These are phyloP conservation scores for Austrolebias charrua DNA, from an alignment of 2,797 vertebrate genomes.

Conservation along the genomic window DNA sequence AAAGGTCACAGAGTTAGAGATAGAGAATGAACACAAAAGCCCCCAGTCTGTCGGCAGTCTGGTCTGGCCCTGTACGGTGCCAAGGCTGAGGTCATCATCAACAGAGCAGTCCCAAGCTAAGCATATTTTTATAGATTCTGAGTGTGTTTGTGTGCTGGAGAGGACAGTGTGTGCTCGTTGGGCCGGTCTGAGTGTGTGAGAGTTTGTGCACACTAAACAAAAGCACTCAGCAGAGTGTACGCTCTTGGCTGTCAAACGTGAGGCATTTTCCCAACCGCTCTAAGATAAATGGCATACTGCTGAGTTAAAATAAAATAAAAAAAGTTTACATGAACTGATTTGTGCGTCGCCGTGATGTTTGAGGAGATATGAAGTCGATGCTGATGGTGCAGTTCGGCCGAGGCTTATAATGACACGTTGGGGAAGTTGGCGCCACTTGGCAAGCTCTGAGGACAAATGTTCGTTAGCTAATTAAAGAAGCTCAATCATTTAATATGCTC, in stretches of 20 bases:
- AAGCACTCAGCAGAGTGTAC: slow-evolving; percentile 32
- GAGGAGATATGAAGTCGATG: slow-evolving; percentile 64
- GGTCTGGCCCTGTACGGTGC: slow-evolving; percentile 71
- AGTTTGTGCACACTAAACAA: slow-evolving; percentile 45
- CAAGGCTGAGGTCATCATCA: slow-evolving; percentile 83
- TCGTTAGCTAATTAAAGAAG: slow-evolving; percentile 80
- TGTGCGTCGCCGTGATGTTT: slow-evolving; percentile 68
- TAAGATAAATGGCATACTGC: slow-evolving; percentile 68
- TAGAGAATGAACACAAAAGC: slow-evolving; percentile 77
- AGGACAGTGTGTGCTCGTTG: slow-evolving; percentile 45
- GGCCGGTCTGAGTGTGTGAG: slow-evolving; percentile 40
- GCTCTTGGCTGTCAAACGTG: slow-evolving; percentile 26
- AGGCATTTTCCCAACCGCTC: slow-evolving; percentile 56
- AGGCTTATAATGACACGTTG: slow-evolving; percentile 55
- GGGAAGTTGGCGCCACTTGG: slow-evolving; percentile 43
- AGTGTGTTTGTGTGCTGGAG: slow-evolving; percentile 43
- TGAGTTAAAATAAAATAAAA: slow-evolving; percentile 54
- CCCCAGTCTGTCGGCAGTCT: slow-evolving; percentile 77
- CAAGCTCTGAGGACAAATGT: slow-evolving; percentile 51
- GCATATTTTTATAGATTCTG: slow-evolving; percentile 77
- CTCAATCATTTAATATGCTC: slow-evolving; percentile 70
- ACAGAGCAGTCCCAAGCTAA: slow-evolving; percentile 69
- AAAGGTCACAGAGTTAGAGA: slow-evolving; percentile 80
- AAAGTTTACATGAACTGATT: slow-evolving; percentile 74
- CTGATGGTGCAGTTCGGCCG: slow-evolving; percentile 62